Conservation (phyloP, 2,888 invertebrate species). For the Steromphala cineraria region DNA sequence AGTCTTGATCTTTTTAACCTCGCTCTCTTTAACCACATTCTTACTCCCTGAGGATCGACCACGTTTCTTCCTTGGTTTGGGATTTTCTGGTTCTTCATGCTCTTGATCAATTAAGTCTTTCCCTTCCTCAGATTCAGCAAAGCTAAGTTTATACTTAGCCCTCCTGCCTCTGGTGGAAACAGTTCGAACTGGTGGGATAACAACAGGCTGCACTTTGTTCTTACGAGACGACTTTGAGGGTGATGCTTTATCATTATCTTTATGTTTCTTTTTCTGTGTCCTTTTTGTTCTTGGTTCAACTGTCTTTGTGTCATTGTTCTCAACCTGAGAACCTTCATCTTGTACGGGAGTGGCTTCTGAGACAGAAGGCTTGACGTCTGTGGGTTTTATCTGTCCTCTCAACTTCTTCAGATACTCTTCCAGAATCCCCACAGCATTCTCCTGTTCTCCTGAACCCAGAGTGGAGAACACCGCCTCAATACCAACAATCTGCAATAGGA, state of each 20-base stretch:
- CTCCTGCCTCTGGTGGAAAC: too few species aligned
- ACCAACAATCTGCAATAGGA: neutral
- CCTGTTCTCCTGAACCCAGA: neutral
- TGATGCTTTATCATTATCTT: neutral
- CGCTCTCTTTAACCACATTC: too few species aligned
- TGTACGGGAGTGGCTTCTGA: neutral
- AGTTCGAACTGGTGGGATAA: too few species aligned
- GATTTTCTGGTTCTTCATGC: too few species aligned
- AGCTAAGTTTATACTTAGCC: too few species aligned
- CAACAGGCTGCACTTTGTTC: too few species aligned
- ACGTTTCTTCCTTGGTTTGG: too few species aligned
- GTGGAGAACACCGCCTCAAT: slow-evolving; percentile 9
- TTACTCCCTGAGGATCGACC: too few species aligned
- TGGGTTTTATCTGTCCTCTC: slow-evolving; percentile 1
- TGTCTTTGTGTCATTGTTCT: neutral
- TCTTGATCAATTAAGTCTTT: too few species aligned
- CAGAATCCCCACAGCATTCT: neutral
- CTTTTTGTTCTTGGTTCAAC: neutral
- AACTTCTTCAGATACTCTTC: neutral
- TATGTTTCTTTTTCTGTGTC: neutral
- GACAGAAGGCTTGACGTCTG: neutral
- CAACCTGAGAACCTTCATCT: neutral
- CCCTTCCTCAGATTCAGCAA: too few species aligned
- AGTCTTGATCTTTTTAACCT: too few species aligned
- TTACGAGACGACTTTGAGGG: neutral